Conservation (phyloP, 2,113 vertebrate species). For the Meles meles region DNA sequence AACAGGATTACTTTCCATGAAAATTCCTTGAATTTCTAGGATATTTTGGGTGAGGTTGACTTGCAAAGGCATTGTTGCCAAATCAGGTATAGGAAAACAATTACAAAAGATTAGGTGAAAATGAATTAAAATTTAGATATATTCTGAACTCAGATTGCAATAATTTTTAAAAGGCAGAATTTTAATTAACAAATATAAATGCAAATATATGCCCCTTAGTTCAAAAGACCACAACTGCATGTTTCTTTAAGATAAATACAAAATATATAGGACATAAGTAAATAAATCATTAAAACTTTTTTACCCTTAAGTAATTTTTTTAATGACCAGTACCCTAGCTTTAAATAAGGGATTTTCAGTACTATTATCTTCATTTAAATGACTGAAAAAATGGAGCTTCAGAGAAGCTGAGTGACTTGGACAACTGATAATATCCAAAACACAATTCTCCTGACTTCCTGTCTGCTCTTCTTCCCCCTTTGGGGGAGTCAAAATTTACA, state of each 20-base stretch:
- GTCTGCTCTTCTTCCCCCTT: background rate
- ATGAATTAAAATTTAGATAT: background rate
- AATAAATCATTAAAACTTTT: background rate
- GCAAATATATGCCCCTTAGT: background rate
- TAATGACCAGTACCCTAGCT: background rate
- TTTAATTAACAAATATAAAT: background rate
- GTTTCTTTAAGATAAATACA: background rate
- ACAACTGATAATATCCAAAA: background rate
- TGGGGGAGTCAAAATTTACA: no score
- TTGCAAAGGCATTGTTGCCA: background rate
- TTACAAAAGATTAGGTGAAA: background rate
- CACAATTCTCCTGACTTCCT: background rate
- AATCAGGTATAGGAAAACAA: background rate
- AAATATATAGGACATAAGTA: background rate
- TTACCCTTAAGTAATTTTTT: background rate
- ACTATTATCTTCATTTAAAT: background rate
- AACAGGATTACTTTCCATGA: background rate
- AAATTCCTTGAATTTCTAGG: background rate
- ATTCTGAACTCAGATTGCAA: background rate
- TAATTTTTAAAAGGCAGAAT: background rate
- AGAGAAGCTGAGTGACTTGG: background rate
- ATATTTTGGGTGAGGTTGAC: background rate
- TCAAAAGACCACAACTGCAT: background rate
- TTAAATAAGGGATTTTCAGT: background rate
- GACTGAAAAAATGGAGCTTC: background rate